Evolutionary conservation across 2,888 invertebrate species (phyloP).

Genomic region (Pogonocherus hispidulus): DNA sequence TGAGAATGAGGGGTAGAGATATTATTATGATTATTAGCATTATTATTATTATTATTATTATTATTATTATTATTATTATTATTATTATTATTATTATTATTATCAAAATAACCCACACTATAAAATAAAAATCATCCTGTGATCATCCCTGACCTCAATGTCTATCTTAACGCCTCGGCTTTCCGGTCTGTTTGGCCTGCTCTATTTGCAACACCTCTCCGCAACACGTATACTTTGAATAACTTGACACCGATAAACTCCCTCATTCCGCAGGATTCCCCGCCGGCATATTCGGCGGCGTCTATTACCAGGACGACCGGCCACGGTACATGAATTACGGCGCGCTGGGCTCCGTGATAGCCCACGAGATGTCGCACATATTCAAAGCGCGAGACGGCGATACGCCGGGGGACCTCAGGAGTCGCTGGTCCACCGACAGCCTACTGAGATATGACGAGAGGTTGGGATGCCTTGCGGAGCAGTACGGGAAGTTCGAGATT

Average conservation of each 20-base stretch:
- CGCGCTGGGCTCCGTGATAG: slow-evolving; percentile 62
- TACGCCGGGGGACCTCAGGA: slow-evolving; percentile 81
- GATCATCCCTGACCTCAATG: too few relatives aligned
- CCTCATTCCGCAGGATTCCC: slow-evolving; percentile 59
- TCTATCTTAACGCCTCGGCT: too few relatives aligned
- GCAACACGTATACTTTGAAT: not conserved
- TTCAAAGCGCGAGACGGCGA: slow-evolving; percentile 81
- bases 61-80: too few relatives aligned
- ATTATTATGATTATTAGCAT: too few relatives aligned
- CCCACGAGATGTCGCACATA: slow-evolving; percentile 64
- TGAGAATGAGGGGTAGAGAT: too few relatives aligned
- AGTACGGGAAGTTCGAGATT: slow-evolving; percentile 91
- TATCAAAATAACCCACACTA: too few relatives aligned
- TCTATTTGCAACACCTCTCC: slow-evolving; percentile 1
- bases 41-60: too few relatives aligned
- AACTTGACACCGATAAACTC: not conserved
- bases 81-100: too few relatives aligned
- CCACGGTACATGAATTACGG: slow-evolving; percentile 67
- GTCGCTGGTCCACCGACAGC: slow-evolving; percentile 91
- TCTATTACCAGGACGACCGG: slow-evolving; percentile 61
- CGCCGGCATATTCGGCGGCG: slow-evolving; percentile 61
- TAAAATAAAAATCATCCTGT: too few relatives aligned
- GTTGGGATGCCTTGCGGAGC: slow-evolving; percentile 90
- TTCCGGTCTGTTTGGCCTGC: not conserved
- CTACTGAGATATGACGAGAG: slow-evolving; percentile 84